Conservation (phyloP, 92 coral and sea anemone species). For the Palythoa heliodiscus region DNA sequence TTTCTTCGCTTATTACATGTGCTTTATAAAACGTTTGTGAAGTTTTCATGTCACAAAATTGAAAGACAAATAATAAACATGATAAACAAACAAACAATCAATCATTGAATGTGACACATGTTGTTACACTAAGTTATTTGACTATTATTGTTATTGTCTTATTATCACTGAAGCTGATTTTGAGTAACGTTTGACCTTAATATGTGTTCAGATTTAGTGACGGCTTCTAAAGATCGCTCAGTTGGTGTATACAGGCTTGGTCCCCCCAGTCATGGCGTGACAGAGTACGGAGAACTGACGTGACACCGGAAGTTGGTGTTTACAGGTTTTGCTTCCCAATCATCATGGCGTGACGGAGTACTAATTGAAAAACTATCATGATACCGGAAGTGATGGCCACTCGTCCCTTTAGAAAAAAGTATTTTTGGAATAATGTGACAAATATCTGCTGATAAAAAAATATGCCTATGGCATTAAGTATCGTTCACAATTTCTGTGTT, state of each 20-base stretch:
- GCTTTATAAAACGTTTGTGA: too few species aligned
- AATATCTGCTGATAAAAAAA: neutral
- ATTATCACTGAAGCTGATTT: neutral
- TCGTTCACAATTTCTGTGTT: neutral
- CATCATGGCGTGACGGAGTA: slow-evolving; percentile 80
- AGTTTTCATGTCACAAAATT: too few species aligned
- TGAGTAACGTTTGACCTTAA: slow-evolving; percentile 42
- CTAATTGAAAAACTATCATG: slow-evolving; percentile 61
- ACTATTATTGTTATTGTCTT: too few species aligned
- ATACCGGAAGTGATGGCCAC: neutral
- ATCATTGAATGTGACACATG: too few species aligned
- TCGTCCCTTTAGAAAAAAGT: neutral
- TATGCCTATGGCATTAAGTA: neutral
- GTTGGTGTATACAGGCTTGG: slow-evolving; percentile 85
- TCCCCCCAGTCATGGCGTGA: slow-evolving; percentile 84
- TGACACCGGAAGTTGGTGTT: slow-evolving; percentile 65
- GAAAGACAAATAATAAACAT: too few species aligned
- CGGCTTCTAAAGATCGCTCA: slow-evolving; percentile 89
- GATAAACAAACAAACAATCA: too few species aligned
- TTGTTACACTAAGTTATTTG: too few species aligned
- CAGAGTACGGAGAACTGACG: slow-evolving; percentile 86
- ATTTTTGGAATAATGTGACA: neutral
- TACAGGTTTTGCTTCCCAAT: slow-evolving; percentile 67
- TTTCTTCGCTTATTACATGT: too few species aligned
- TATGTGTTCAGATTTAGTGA: slow-evolving; percentile 61